Percentiles rank a stretch among this genome's conserved stretches.
These are phyloP conservation scores for Habrosyne pyritoides DNA, from an alignment of 2,888 invertebrate genomes.

Conservation along the genomic window DNA sequence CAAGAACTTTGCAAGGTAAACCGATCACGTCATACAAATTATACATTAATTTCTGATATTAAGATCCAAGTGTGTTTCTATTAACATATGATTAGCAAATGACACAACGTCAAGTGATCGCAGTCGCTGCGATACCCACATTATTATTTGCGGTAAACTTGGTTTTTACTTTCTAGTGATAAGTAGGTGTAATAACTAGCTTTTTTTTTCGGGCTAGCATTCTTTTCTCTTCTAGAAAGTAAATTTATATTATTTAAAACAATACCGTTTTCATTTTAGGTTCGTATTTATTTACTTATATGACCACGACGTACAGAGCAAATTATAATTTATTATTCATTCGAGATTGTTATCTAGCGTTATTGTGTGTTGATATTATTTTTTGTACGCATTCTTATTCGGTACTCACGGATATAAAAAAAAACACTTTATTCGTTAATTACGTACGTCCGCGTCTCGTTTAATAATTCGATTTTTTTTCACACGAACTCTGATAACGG, in stretches of 20 bases:
- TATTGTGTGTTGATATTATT: conserved; percentile 19
- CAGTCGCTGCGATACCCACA: neutral
- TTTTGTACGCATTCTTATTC: conserved; percentile 10
- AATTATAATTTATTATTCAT: neutral
- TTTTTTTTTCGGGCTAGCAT: neutral
- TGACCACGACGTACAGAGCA: neutral
- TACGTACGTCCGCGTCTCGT: conserved; percentile 20
- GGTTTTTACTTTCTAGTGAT: neutral
- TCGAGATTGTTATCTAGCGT: neutral
- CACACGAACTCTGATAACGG: conserved; percentile 17
- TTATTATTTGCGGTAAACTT: neutral
- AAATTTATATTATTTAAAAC: neutral
- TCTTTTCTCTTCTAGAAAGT: conserved; percentile 1
- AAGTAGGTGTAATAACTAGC: neutral
- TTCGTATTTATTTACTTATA: neutral
- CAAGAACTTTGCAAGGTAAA: neutral
- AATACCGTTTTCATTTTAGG: neutral
- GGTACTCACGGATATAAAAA: conserved; percentile 17
- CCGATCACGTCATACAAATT: neutral
- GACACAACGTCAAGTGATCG: neutral
- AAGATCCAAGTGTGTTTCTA: neutral
- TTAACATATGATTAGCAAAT: neutral
- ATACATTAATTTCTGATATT: neutral
- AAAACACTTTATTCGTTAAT: conserved; percentile 15
- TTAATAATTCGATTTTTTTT: conserved; percentile 16